Evolutionary conservation across 2,888 invertebrate genomes (phyloP), one percentile per base, ranked within the genome.

Genomic region (Chaetogeoica ovagalla): DNA sequence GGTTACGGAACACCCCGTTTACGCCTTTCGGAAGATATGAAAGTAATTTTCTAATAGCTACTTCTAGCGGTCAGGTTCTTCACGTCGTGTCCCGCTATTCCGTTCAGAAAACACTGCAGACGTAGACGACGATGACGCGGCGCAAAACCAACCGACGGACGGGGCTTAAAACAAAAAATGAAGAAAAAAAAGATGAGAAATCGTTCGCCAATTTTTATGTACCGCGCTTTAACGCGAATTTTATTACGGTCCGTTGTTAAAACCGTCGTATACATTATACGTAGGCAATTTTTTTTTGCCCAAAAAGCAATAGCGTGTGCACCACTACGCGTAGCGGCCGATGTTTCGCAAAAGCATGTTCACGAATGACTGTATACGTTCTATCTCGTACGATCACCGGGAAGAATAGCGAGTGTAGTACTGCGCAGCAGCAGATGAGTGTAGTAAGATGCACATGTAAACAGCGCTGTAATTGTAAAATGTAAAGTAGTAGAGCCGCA

Each of bases 31-130:
- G 21, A 62, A 19, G 60, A 48, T 70, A 79, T 71, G 39, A 55
- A 52, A 79, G 60, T 70, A 63, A 62, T 79, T 70, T 70, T 70
- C 52, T 55, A 71, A 55, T 63, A 70, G 77, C 55, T 63, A 62
- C 62, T 71, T 71, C 39, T 39, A 39, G 55, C 39, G 55, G 62
- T 55, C 39, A 37, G 60, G 21, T 6, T 5, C 48, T 76, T 66
- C 30, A 4, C 30, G 57, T 57, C 43, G 57, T 43, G 23, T 30
- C 55, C 11, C 0, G 55, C 15, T 48, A n/a, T 9, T 6, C 9
- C 19, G 13, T 48, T 4, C 30, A 30, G 30, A 1, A 4, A 5
- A 43, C 30, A 59, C 19, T 57, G 30, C 30, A 30, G 23, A 43
- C 13, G 8, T 21, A 57, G 15, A 37, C 21, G 5, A 63, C 19